Evolutionary conservation across 2,888 invertebrate genomes (phyloP), one percentile per base, ranked within the genome.

Genomic region (Taphrorychus bicolor): DNA sequence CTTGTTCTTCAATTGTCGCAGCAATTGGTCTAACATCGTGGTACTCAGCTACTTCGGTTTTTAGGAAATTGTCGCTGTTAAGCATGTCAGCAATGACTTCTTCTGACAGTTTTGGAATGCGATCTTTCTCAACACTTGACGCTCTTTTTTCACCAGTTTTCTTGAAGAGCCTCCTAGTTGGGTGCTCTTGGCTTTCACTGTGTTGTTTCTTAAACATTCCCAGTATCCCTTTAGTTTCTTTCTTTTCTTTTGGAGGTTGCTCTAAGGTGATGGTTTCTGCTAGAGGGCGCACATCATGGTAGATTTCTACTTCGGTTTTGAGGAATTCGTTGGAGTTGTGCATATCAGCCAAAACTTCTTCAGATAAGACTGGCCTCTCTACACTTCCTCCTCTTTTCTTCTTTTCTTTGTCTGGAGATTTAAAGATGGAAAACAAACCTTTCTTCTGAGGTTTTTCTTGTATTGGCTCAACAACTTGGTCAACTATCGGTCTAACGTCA

Each of bases 31-130:
- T 59, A 11, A 73, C 71, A 62, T 74, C 73, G 40, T 74, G 71
- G 56, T 70, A 73, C 56, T 49, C 69, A 40, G 69, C 66, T 11
- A 74, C 65, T 71, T 75, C 75, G 24, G 64, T 62, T 22, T 64
- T 63, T 1, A 74, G 41, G 45, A 74, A 75, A 17, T 70, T 41
- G 22, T 72, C 69, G 1, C 32, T 42, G 17, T 59, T 62, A 17
- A 51, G 17, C 62, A 66, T 65, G 59, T 62, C 61, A 19, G 56
- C 52, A 3, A 69, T 42, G 7, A 57, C 60, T 21, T 69, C 42
- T 18, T 54, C 60, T 2, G 64, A 64, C 1, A 66, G 19, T 52
- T 41, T 21, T 9, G 59, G 59, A n/a, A 2, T 32, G 19, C 40
- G 40, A 11, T 59, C 57, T 32, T 66, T 60, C 2, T 66, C 59